Evolutionary conservation across 2,797 vertebrate genomes (phyloP), one percentile per base, ranked within the genome.

Genomic region (Cyprinodon diabolis): DNA sequence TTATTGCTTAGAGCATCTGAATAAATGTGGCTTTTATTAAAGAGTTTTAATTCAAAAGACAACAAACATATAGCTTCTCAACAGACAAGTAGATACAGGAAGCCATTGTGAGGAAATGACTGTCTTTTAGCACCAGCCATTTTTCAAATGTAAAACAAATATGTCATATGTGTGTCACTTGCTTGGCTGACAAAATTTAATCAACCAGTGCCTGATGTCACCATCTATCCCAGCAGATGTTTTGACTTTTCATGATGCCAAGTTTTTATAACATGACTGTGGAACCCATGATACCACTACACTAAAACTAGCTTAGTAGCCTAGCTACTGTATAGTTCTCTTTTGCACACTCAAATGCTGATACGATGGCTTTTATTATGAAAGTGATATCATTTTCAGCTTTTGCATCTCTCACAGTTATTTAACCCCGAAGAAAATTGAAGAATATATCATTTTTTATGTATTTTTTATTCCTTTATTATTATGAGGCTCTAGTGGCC

Each of bases 191-290:
- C 21, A 67, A 78, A 76, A 87, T 88, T 19, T 85, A 86, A 88
- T 77, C 79, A 68, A 78, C 75, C 69, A 68, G 60, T 30, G 76
- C 71, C 66, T 45, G 63, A 80, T 80, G 78, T 83, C 84, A 82
- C 56, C 68, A 72, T 80, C 75, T 78, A 81, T 85, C 76, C 76
- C 73, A 56, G 75, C 72, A 80, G 56, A 85, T 90, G 66, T 82
- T 85, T 87, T 77, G 78, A 88, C 84, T 87, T 77, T 83, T 81
- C 49, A 80, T 76, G 71, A 84, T 84, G 83, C 84, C 80, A 79
- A 67, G 78, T 63, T 74, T 66, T 82, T 74, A 84, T 78, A 77
- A 78, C 67, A 73, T 73, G 51, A 82, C 77, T 65, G 68, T 76
- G 67, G 21, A 60, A 71, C 51, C 51, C 63, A 75, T 68, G 79